Conservation (phyloP, 2,888 invertebrate genomes). For the Pachycephus smyrnensis region DNA sequence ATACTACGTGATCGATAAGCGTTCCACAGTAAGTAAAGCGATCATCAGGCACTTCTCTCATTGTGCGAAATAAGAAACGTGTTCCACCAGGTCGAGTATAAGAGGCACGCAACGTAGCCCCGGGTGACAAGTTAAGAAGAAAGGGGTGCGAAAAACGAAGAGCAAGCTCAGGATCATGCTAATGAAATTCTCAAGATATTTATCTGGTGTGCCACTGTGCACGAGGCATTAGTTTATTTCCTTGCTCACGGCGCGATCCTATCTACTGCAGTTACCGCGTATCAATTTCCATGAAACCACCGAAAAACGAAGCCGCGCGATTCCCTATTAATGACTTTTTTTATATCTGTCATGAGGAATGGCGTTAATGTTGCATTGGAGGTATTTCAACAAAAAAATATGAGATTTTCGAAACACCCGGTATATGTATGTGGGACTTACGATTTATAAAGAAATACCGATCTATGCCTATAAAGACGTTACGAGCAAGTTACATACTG, state of each 20-base stretch:
- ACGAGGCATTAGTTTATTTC: conserved; percentile 39
- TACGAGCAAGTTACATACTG: too few species aligned
- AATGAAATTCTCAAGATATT: conserved; percentile 55
- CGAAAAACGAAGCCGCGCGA: too few species aligned
- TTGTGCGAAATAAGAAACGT: conserved; percentile 11
- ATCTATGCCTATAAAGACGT: too few species aligned
- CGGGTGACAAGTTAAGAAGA: conserved; percentile 13
- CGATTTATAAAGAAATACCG: too few species aligned
- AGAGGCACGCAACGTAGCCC: conserved; percentile 19
- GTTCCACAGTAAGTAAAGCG: too few species aligned
- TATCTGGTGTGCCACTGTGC: conserved; percentile 45
- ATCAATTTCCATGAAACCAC: conserved; percentile 42
- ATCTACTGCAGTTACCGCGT: conserved; percentile 36
- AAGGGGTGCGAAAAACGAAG: conserved; percentile 3
- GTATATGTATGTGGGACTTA: too few species aligned
- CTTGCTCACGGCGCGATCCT: conserved; percentile 44
- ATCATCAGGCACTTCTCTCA: conserved; percentile 2
- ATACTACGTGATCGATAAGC: too few species aligned
- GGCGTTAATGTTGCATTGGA: too few species aligned
- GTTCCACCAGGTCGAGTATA: background rate
- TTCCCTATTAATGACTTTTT: too few species aligned
- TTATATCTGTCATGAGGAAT: too few species aligned
- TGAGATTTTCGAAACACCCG: too few species aligned
- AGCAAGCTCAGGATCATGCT: conserved; percentile 43
- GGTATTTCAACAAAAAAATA: too few species aligned